A percentile compares a stretch with the other conserved stretches of the same genome.
Evolutionary conservation across 2,797 vertebrate species (phyloP).

Genomic region (Crenuchus spilurus): DNA sequence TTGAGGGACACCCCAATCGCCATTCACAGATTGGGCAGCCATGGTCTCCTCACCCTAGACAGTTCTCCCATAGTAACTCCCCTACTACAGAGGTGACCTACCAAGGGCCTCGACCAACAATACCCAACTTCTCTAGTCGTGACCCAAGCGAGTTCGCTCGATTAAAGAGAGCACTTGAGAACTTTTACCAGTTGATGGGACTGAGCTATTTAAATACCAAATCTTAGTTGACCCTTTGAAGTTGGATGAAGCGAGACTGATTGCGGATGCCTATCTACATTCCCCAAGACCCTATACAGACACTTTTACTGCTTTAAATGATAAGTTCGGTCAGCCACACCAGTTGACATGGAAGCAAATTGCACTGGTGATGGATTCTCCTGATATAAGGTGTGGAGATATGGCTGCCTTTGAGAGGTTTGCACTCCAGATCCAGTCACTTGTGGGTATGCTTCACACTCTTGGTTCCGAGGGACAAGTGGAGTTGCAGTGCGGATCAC

Average conservation of each 20-base stretch:
- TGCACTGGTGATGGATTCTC: slow-evolving; percentile 28
- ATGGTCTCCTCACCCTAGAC: too few relatives aligned
- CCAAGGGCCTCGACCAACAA: slow-evolving; percentile 18
- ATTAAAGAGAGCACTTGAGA: slow-evolving; percentile 18
- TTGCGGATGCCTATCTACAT: slow-evolving; percentile 25
- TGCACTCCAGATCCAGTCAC: slow-evolving; percentile 1
- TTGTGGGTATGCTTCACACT: slow-evolving; percentile 12
- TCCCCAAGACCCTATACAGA: slow-evolving; percentile 12
- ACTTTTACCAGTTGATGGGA: slow-evolving; percentile 13
- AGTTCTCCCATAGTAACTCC: too few relatives aligned
- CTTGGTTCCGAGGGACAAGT: slow-evolving; percentile 5
- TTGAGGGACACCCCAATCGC: too few relatives aligned
- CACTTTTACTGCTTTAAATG: background rate
- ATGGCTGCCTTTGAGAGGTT: slow-evolving; percentile 19
- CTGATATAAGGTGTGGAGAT: background rate
- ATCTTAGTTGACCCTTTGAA: slow-evolving; percentile 26
- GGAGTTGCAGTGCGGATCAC: slow-evolving; percentile 14
- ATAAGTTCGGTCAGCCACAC: background rate
- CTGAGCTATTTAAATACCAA: slow-evolving; percentile 32
- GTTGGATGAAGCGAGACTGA: slow-evolving; percentile 14
- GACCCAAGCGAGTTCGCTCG: slow-evolving; percentile 26
- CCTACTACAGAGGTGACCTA: too few relatives aligned
- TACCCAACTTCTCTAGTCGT: slow-evolving; percentile 2
- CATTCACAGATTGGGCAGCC: too few relatives aligned
- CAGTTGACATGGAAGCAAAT: slow-evolving; percentile 12